Conservation (phyloP, 2,888 invertebrate genomes). For the Drosophila aldrichi region DNA sequence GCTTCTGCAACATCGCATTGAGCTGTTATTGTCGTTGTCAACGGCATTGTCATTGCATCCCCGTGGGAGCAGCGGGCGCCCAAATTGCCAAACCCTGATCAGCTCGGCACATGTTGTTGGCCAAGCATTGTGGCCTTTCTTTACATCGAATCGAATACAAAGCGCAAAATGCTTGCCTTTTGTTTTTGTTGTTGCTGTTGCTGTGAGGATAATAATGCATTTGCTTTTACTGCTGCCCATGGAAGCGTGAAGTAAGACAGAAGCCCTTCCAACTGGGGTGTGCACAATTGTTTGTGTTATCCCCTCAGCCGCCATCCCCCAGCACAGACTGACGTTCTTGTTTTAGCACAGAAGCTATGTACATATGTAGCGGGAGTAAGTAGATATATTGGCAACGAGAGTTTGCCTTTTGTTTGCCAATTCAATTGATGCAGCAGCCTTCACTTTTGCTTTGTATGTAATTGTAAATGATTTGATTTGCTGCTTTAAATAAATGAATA, state of each 20-base stretch:
- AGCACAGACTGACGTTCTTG: constrained; percentile 7
- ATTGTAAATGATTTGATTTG: constrained; percentile 40
- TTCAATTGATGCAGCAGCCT: constrained; percentile 26
- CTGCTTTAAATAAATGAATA: constrained; percentile 2
- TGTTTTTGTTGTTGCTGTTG: constrained; percentile 41
- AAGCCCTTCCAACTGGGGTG: constrained; percentile 55
- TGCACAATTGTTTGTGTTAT: constrained; percentile 48
- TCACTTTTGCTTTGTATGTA: constrained; percentile 14
- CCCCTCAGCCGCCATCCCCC: constrained; percentile 13
- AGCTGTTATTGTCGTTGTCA: constrained; percentile 56
- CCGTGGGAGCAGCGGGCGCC: constrained; percentile 68
- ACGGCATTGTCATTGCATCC: constrained; percentile 62
- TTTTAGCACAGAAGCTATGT: constrained; percentile 16
- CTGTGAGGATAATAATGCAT: constrained; percentile 72
- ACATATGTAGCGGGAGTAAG: constrained; percentile 13
- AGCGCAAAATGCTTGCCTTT: constrained; percentile 51
- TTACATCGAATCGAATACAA: constrained; percentile 48
- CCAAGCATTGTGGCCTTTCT: constrained; percentile 40
- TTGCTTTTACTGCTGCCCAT: constrained; percentile 66
- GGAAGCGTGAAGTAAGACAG: constrained; percentile 70
- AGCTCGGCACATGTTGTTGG: constrained; percentile 47
- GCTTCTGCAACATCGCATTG: constrained; percentile 39
- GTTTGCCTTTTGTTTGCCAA: constrained; percentile 39
- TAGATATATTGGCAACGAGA: constrained; percentile 19
- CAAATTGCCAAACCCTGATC: constrained; percentile 50